Evolutionary conservation across 2,797 vertebrate genomes (phyloP).

Genomic region (Enteromius mattozi): DNA sequence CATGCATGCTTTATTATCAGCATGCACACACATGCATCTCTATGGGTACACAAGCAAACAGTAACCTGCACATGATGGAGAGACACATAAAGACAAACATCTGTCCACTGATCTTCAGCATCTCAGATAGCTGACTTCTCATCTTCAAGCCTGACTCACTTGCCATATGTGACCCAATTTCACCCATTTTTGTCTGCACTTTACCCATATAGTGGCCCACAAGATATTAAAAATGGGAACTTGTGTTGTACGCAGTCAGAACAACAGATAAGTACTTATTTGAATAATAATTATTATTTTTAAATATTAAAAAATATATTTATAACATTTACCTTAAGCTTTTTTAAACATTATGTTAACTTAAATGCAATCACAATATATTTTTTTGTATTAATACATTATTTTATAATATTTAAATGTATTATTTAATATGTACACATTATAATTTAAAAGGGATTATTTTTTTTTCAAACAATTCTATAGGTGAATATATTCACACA

Average conservation of each 20-base stretch:
- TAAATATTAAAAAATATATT: too few species aligned
- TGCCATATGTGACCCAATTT: neutral
- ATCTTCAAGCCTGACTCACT: neutral
- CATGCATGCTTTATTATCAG: slow-evolving; percentile 36
- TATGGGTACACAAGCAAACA: slow-evolving; percentile 19
- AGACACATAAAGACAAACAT: slow-evolving; percentile 16
- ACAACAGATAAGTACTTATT: neutral
- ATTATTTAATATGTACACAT: neutral
- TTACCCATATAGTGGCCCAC: neutral
- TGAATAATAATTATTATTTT: too few species aligned
- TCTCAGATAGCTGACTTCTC: slow-evolving; percentile 25
- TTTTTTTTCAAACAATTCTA: neutral
- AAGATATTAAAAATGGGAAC: neutral
- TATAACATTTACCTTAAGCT: too few species aligned
- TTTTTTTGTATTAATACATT: too few species aligned
- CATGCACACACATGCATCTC: slow-evolving; percentile 39
- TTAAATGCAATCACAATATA: too few species aligned
- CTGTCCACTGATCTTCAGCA: slow-evolving; percentile 13
- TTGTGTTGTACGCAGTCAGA: neutral
- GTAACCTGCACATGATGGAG: neutral
- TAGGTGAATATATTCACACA: too few species aligned
- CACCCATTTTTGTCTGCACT: neutral
- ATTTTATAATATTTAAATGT: neutral
- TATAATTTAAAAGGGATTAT: too few species aligned
- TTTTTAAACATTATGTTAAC: too few species aligned